Evolutionary conservation across 2,113 vertebrate species (phyloP).

Genomic region (Corythornis cristatus): DNA sequence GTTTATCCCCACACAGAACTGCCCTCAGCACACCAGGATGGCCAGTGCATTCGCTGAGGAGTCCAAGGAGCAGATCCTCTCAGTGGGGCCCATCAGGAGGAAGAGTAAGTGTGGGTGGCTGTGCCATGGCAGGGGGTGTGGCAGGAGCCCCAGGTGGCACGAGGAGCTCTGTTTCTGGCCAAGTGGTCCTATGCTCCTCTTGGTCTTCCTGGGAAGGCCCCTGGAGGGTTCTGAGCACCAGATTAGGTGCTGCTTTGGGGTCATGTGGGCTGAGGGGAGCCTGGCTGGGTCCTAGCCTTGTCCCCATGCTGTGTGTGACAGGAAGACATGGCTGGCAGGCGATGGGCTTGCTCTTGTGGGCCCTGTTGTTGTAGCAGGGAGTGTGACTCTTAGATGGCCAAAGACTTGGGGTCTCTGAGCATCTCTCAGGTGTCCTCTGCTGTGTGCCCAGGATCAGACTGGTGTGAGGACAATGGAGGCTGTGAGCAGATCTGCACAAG

Average conservation of each 20-base stretch:
- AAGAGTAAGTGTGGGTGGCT: slow-evolving; percentile 77
- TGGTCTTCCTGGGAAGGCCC: background rate
- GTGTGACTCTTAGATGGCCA: accelerated
- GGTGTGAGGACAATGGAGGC: slow-evolving; percentile 92
- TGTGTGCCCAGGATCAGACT: slow-evolving; percentile 81
- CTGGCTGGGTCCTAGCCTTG: accelerated
- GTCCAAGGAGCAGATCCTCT: slow-evolving; percentile 90
- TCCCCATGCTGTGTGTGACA: accelerated
- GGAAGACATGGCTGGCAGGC: background rate
- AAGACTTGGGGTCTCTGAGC: background rate
- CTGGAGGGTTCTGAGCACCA: background rate
- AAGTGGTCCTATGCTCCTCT: accelerated
- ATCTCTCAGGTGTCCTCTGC: background rate
- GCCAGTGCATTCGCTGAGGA: slow-evolving; percentile 78
- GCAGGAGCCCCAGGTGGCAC: accelerated
- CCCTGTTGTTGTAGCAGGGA: background rate
- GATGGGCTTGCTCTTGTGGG: accelerated
- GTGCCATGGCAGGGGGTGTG: accelerated
- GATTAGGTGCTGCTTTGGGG: background rate
- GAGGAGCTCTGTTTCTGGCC: accelerated
- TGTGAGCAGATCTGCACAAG: slow-evolving; percentile 98
- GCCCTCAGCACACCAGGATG: slow-evolving; percentile 90
- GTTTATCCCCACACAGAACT: slow-evolving; percentile 78
- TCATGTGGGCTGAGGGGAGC: accelerated
- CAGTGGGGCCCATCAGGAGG: slow-evolving; percentile 91